phyloP scores from a whole-genome alignment of 2,113 vertebrate genomes.

The Mionectes macconnelli region DNA sequence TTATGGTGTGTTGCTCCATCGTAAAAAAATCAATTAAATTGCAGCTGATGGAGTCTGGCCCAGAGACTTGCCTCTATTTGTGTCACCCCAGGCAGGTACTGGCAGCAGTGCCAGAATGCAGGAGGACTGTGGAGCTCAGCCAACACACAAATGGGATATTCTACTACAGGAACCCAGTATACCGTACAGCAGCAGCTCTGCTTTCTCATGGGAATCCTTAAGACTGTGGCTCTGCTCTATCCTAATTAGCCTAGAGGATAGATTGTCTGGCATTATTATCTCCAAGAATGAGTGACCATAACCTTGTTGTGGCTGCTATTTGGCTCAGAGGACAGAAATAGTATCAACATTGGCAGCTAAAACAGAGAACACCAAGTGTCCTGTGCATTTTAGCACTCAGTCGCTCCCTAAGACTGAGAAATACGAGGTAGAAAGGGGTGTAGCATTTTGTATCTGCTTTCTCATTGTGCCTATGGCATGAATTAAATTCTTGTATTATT shows the following conservation, averaged over 20 bases:
- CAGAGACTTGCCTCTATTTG: not conserved
- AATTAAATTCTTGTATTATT: not conserved
- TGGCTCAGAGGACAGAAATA: not conserved
- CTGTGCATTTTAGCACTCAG: not conserved
- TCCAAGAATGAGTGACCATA: not conserved
- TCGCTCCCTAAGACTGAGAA: not conserved
- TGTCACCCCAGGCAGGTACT: not conserved
- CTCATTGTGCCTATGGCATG: not conserved
- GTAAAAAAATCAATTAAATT: slow-evolving; percentile 3
- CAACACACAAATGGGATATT: not conserved
- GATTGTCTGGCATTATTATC: slow-evolving; percentile 1
- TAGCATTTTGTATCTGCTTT: not conserved
- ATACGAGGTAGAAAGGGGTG: not conserved
- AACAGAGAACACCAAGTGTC: not conserved
- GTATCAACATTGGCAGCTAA: not conserved
- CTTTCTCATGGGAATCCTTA: not conserved
- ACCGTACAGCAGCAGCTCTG: not conserved
- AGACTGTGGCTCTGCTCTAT: not conserved
- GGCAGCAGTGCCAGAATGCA: not conserved
- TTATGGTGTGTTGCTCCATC: not conserved
- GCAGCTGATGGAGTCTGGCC: not conserved
- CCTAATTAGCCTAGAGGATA: not conserved
- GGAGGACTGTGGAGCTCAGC: not conserved
- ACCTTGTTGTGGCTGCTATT: not conserved
- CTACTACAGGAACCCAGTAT: not conserved